A percentile compares a stretch with the other conserved stretches of the same genome.
These are phyloP conservation scores for Euwallacea fornicatus DNA, from an alignment of 1,140 invertebrate species.

Conservation along the genomic window DNA sequence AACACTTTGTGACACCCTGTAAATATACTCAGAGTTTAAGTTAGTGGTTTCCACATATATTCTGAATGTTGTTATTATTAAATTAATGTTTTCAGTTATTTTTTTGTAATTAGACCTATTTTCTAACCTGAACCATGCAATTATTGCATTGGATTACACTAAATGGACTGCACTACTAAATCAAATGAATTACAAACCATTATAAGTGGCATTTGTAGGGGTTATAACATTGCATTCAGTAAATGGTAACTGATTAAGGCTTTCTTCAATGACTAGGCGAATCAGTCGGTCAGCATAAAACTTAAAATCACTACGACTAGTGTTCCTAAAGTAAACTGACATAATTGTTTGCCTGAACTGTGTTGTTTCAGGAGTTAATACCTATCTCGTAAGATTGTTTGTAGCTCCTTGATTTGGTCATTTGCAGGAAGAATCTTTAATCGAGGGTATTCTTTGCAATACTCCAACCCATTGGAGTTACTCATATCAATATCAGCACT, in stretches of 20 bases:
- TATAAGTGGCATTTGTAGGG: constrained; percentile 87
- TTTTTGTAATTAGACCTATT: background rate
- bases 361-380: constrained; percentile 52
- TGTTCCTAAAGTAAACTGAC: constrained; percentile 66
- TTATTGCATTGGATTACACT: background rate
- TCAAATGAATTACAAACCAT: constrained; percentile 60
- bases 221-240: constrained; percentile 86
- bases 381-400: constrained; percentile 95
- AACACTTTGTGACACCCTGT: no score
- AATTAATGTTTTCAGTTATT: background rate
- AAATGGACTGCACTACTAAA: background rate
- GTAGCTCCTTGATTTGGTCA: constrained; percentile 89
- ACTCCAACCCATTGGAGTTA: constrained; percentile 34
- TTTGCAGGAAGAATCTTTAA: constrained; percentile 81
- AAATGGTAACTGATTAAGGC: constrained; percentile 95
- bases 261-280: constrained; percentile 96
- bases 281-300: constrained; percentile 97
- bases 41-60: no score
- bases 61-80: background rate
- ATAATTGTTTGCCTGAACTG: constrained; percentile 11
- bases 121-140: background rate
- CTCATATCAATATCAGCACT: constrained; percentile 43
- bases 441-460: constrained; percentile 67
- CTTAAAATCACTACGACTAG: constrained; percentile 93
- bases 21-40: no score